Conservation (phyloP, 2,113 vertebrate genomes). For the Cebidichthys violaceus region DNA sequence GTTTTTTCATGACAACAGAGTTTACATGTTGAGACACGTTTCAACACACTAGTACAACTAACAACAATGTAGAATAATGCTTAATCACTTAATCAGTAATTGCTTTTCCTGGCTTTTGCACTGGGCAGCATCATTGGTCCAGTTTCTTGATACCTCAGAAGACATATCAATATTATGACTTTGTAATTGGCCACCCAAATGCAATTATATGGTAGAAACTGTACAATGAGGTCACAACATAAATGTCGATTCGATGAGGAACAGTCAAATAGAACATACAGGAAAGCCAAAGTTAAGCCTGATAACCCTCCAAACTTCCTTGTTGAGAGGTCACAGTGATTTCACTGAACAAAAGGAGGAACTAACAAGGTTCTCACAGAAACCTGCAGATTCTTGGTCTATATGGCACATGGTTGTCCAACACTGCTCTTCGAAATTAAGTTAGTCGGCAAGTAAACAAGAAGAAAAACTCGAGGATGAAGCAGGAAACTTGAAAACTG, state of each 20-base stretch:
- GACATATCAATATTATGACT: not conserved
- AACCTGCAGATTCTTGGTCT: not conserved
- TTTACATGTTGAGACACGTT: not conserved
- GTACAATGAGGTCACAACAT: not conserved
- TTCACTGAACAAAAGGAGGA: not conserved
- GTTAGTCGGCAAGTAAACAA: slow-evolving; percentile 34
- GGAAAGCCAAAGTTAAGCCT: not conserved
- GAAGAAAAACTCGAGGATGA: slow-evolving; percentile 20
- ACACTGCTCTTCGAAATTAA: slow-evolving; percentile 20
- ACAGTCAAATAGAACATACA: not conserved
- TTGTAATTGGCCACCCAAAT: not conserved
- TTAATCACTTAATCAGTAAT: not conserved
- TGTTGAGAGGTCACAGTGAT: not conserved
- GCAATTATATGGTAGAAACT: not conserved
- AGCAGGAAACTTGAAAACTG: slow-evolving; percentile 35
- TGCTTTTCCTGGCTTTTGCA: not conserved
- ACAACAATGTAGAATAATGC: not conserved
- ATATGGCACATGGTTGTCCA: not conserved
- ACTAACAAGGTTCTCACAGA: not conserved
- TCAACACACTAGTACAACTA: not conserved
- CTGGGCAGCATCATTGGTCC: not conserved
- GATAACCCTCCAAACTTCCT: not conserved
- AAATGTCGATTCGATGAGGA: not conserved
- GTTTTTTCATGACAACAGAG: too few relatives aligned
- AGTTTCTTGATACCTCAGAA: not conserved